Percentiles rank a stretch among this genome's conserved stretches.
Evolutionary conservation across 2,888 invertebrate genomes (phyloP).

Genomic region (Campoplex capitator): DNA sequence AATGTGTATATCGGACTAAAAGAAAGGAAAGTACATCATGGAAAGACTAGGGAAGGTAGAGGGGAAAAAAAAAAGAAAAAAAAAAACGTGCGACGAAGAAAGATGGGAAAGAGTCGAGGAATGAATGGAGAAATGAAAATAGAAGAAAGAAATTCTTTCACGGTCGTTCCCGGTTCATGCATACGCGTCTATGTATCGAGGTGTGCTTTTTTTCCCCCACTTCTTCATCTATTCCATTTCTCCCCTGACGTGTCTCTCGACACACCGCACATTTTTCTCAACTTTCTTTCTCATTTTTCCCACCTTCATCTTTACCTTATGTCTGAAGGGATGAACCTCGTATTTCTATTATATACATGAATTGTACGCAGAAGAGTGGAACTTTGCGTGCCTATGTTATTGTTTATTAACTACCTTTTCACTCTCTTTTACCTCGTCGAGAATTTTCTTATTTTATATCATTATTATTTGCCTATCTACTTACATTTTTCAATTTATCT

Average conservation of each 20-base stretch:
- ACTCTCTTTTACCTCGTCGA: slow-evolving; percentile 29
- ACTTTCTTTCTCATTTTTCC: slow-evolving; percentile 54
- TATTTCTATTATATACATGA: neutral
- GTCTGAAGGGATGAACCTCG: neutral
- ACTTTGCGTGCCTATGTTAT: slow-evolving; percentile 43
- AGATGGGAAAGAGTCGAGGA: slow-evolving; percentile 48
- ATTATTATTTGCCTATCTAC: slow-evolving; percentile 22
- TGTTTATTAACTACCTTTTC: slow-evolving; percentile 65
- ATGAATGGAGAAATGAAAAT: slow-evolving; percentile 64
- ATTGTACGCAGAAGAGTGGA: neutral
- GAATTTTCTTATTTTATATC: slow-evolving; percentile 19
- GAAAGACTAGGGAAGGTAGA: slow-evolving; percentile 33
- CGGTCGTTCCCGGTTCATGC: slow-evolving; percentile 43
- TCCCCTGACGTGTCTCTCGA: slow-evolving; percentile 44
- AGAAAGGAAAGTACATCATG: slow-evolving; percentile 44
- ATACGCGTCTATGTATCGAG: slow-evolving; percentile 29
- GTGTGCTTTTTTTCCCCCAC: slow-evolving; percentile 56
- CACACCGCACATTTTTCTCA: slow-evolving; percentile 44
- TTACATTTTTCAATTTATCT: slow-evolving; percentile 15
- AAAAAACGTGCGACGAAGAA: slow-evolving; percentile 24
- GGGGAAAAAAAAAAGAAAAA: neutral
- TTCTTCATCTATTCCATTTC: slow-evolving; percentile 46
- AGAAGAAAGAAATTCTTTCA: slow-evolving; percentile 65
- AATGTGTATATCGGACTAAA: slow-evolving; percentile 17
- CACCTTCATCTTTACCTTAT: neutral